Evolutionary conservation across 2,113 vertebrate genomes (phyloP), one percentile per base, ranked within the genome.

Genomic region (Eulemur rufifrons): DNA sequence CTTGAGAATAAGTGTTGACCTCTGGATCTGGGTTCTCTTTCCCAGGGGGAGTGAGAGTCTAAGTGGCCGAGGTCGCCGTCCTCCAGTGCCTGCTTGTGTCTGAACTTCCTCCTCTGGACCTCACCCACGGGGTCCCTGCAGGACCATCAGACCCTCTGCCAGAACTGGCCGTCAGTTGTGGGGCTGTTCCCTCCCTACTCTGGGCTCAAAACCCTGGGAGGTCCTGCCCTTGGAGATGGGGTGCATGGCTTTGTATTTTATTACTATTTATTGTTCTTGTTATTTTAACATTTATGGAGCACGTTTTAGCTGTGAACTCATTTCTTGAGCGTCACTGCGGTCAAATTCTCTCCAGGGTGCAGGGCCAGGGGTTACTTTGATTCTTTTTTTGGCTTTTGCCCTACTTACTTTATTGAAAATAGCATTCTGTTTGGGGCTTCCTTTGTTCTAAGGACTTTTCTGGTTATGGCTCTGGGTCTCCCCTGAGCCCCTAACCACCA

Each of bases 201-300:
- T 54, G 12, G 80, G 84, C 77, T 54, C 47, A 29, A n/a, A 95
- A 74, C 89, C 54, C 80, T 85, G 86, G 88, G 95, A 80, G 64
- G 93, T 89, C 93, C 78, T 61, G 77, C 96, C 90, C 3, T 0
- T 52, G 77, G 92, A 96, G 94, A 92, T 1, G 9, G 86, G 61
- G 37, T 94, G 68, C 77, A 0, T 76, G 73, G 86, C 91, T 92
- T 94, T 96, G 91, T 96, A 83, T 96, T 97, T 97, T 97, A 96
- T 94, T 94, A 92, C 95, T 95, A 71, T 97, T 97, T 89, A 95
- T 97, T 95, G 95, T 97, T 97, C 97, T 95, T 97, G 94, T 97
- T 97, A 93, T 98, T 96, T 95, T 97, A 97, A 98, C 96, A 97
- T 97, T 98, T 96, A 71, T 68, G 86, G 86, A 84, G 94, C 95